These are phyloP conservation scores for Physeter macrocephalus DNA, from an alignment of 2,113 vertebrate genomes.

Conservation along the genomic window DNA sequence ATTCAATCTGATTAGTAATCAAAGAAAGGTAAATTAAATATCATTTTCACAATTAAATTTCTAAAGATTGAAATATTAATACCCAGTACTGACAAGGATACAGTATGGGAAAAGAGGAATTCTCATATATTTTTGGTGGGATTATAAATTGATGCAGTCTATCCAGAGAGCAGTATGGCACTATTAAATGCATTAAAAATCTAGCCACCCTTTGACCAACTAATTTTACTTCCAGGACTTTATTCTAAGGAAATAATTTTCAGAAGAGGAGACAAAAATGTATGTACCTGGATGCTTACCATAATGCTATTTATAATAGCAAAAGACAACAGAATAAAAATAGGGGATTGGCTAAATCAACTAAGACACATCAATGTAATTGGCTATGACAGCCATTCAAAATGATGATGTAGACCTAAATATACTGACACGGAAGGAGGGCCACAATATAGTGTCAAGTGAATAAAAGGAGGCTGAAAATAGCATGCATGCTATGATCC, in stretches of 20 bases:
- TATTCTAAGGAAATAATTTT: conserved; percentile 15
- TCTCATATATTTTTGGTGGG: not conserved
- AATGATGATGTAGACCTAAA: not conserved
- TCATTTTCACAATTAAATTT: not conserved
- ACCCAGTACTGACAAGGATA: not conserved
- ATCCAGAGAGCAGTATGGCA: not conserved
- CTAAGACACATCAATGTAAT: not conserved
- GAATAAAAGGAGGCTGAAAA: not conserved
- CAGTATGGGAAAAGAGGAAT: not conserved
- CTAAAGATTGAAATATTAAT: conserved; percentile 8
- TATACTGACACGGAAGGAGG: not conserved
- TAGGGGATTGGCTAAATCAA: not conserved
- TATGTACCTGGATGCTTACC: not conserved
- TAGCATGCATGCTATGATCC: not conserved
- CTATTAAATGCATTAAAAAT: not conserved
- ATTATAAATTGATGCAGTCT: not conserved
- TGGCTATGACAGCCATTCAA: not conserved
- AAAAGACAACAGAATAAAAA: conserved; percentile 26
- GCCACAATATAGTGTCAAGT: not conserved
- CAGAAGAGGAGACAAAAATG: not conserved
- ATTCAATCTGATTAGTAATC: not conserved
- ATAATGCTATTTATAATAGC: not conserved
- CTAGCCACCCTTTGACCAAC: not conserved
- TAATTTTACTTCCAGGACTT: not conserved
- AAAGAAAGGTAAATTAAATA: conserved; percentile 11